Evolutionary conservation across 2,888 invertebrate species (phyloP).

Genomic region (Ectemnius continuus): DNA sequence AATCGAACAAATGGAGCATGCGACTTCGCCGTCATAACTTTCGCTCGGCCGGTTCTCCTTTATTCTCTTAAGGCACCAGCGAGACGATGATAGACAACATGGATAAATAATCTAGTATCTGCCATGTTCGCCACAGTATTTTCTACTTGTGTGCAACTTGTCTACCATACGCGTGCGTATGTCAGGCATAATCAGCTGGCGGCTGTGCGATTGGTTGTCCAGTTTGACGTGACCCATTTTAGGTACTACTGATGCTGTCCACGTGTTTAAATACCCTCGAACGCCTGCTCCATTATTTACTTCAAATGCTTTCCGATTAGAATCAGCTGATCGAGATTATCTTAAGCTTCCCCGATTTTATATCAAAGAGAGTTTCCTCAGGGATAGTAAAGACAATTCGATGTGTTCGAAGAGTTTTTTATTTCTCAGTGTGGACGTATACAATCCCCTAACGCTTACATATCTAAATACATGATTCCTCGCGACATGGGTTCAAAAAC

Average conservation of each 20-base stretch:
- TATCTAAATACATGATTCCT: neutral
- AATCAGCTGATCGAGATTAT: too few relatives aligned
- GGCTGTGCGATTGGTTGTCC: neutral
- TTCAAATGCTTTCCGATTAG: neutral
- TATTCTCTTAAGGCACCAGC: too few relatives aligned
- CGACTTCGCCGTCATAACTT: too few relatives aligned
- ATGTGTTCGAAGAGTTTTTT: neutral
- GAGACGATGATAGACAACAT: too few relatives aligned
- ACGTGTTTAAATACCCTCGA: too few relatives aligned
- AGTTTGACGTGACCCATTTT: constrained; percentile 5
- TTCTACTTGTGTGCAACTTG: neutral
- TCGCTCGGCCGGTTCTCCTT: too few relatives aligned
- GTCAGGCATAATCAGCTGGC: neutral
- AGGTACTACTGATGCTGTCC: constrained; percentile 11
- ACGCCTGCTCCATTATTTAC: neutral
- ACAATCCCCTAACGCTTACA: neutral
- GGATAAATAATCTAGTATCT: constrained; percentile 1
- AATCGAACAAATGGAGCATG: too few relatives aligned
- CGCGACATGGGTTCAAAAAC: constrained; percentile 13
- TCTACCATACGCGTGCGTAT: constrained; percentile 5
- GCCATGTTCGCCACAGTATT: neutral
- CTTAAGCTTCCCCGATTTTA: too few relatives aligned
- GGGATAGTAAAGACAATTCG: too few relatives aligned
- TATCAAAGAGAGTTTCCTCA: too few relatives aligned
- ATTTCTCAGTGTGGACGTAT: constrained; percentile 5